Base-by-base conservation (phyloP, 2,888 invertebrate genomes). In the Marronus borbonicus region DNA sequence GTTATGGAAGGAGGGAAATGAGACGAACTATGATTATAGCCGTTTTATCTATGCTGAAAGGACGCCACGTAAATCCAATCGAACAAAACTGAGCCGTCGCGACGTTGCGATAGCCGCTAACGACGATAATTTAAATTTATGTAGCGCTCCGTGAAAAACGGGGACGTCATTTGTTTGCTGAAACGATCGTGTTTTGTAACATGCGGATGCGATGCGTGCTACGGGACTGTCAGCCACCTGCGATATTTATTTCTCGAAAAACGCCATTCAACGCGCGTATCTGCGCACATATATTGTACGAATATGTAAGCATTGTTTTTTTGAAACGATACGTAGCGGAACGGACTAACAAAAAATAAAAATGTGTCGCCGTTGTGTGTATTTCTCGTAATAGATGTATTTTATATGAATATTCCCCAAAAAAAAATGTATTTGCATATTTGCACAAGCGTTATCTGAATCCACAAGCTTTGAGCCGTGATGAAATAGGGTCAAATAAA, bases 61-160 rank as follows among this genome's bases (percentile, higher is more conserved):
- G 65, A 39, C 65, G 39, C n/a, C 39, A 65, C 31, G 17, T 36
- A 65, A 65, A 65, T 65, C 39, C 36, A 39, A 65, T 65, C 39
- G 14, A n/a, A 65, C 39, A 44, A 65, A 65, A 65, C 31, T 31
- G 17, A 39, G 31, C 36, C 65, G 5, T 39, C 36, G 39, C 39
- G n/a, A 3, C 14, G 3, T 5, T 31, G 65, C 39, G n/a, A 39
- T 36, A 17, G 36, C 65, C 17, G 39, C 36, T n/a, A 65, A n/a
- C 65, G 17, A 17, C 39, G 65, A 65, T 65, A 65, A 65, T 65
- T 65, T 39, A 65, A 65, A 65, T 65, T 65, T 65, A 65, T 39
- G 65, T 65, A 39, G 65, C 65, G n/a, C 44, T 36, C 14, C 65
- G 8, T 39, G 65, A 65, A 65, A 39, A 39, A 65, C 65, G 55